Percentiles rank a stretch among this genome's conserved stretches.
Evolutionary conservation across 1,140 invertebrate genomes (phyloP).

Genomic region (Chlorops oryzae): DNA sequence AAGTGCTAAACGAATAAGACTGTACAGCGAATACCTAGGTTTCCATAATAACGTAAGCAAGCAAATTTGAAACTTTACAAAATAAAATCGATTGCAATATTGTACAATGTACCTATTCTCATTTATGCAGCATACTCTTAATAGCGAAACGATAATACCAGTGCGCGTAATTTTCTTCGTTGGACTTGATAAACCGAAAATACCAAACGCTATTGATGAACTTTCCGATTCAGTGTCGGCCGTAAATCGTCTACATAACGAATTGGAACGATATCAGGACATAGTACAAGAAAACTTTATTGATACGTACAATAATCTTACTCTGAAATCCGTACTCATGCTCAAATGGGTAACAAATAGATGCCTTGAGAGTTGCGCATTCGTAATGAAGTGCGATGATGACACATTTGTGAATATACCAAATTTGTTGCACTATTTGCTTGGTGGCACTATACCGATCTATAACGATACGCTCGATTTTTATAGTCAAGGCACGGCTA

Average conservation of each 20-base stretch:
- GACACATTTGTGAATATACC: slow-evolving; percentile 77
- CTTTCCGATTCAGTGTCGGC: too few species aligned
- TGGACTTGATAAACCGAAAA: too few species aligned
- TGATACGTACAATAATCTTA: slow-evolving; percentile 90
- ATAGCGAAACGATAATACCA: slow-evolving; percentile 12
- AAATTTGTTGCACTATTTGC: slow-evolving; percentile 51
- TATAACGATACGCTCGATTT: slow-evolving; percentile 43
- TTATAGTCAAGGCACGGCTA: slow-evolving; percentile 25
- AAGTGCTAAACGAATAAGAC: slow-evolving; percentile 19
- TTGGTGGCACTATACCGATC: slow-evolving; percentile 43
- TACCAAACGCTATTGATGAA: slow-evolving; percentile 37
- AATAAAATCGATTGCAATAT: too few species aligned
- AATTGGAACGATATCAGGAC: slow-evolving; percentile 54
- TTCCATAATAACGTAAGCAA: slow-evolving; percentile 7
- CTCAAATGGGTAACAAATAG: slow-evolving; percentile 70
- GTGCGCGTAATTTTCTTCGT: slow-evolving; percentile 37
- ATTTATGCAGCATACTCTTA: background rate
- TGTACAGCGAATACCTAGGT: slow-evolving; percentile 11
- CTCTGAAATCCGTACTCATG: slow-evolving; percentile 80
- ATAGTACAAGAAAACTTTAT: slow-evolving; percentile 86
- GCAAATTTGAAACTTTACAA: too few species aligned
- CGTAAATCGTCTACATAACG: slow-evolving; percentile 27
- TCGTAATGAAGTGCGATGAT: slow-evolving; percentile 77
- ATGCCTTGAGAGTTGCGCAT: slow-evolving; percentile 57
- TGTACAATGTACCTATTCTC: background rate